Conservation (phyloP, 2,797 vertebrate species). For the Triplophysa yarkandensis region DNA sequence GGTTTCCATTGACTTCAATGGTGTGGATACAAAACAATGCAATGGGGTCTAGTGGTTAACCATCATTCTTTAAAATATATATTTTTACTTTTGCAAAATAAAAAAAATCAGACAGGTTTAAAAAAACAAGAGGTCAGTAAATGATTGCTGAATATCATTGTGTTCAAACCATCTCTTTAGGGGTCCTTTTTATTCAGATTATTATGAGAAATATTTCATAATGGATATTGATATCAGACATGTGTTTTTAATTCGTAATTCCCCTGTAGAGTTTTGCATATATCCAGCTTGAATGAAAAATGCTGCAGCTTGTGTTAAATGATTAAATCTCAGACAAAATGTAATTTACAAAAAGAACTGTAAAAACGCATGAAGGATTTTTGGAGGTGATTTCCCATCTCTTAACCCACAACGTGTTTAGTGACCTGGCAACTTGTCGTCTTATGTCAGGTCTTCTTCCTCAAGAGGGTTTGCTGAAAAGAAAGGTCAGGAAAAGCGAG, state of each 20-base stretch:
- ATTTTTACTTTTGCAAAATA: no score
- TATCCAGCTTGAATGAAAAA: neutral
- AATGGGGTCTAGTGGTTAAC: no score
- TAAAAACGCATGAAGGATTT: conserved; percentile 48
- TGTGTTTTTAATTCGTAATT: neutral
- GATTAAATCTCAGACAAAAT: neutral
- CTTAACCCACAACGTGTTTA: conserved; percentile 71
- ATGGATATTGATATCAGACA: neutral
- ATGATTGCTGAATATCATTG: no score
- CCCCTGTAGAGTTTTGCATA: neutral
- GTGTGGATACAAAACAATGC: no score
- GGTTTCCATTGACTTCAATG: no score
- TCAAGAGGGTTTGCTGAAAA: conserved; percentile 74
- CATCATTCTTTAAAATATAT: no score
- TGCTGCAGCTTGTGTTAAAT: neutral
- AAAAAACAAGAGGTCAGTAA: no score
- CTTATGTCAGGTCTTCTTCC: conserved; percentile 79
- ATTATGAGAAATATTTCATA: neutral
- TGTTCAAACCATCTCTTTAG: no score
- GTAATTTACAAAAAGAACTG: neutral
- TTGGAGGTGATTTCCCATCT: conserved; percentile 48
- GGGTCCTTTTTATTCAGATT: neutral
- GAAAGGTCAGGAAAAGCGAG: conserved; percentile 82
- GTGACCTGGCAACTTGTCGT: conserved; percentile 81
- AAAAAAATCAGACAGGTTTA: no score